These are phyloP conservation scores for Odontophorus gujanensis DNA, from an alignment of 2,113 vertebrate species.

Conservation along the genomic window DNA sequence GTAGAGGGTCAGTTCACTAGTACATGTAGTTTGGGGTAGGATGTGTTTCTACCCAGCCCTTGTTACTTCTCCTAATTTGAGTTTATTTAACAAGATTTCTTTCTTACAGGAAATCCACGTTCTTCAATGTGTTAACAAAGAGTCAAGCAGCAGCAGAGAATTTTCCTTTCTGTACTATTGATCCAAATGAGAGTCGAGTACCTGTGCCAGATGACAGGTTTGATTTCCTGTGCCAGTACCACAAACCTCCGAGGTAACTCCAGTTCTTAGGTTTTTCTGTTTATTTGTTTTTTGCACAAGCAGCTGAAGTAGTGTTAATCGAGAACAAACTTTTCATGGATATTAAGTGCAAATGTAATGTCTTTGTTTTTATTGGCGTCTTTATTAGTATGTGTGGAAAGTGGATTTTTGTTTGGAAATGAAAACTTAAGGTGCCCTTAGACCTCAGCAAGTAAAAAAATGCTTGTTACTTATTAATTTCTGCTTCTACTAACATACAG, in stretches of 20 bases:
- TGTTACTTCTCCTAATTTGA: background rate
- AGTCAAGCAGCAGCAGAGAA: conserved; percentile 92
- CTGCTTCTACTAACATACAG: background rate
- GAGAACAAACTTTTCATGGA: background rate
- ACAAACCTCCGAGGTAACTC: conserved; percentile 91
- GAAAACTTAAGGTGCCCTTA: background rate
- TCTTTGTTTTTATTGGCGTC: background rate
- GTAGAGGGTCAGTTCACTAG: background rate
- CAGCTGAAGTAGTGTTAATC: background rate
- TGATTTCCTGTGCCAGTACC: conserved; percentile 92
- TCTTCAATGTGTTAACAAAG: conserved; percentile 97
- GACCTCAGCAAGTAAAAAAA: background rate
- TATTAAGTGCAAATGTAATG: background rate
- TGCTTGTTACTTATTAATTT: background rate
- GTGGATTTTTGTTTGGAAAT: background rate
- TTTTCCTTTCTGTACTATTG: conserved; percentile 96
- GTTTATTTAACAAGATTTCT: background rate
- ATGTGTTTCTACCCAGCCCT: background rate
- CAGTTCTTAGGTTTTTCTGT: background rate
- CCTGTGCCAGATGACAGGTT: conserved; percentile 94
- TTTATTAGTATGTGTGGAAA: background rate
- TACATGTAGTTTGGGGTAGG: background rate
- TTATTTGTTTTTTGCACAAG: background rate
- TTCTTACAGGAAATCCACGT: conserved; percentile 90
- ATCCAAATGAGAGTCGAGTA: conserved; percentile 95